Evolutionary conservation across 2,797 vertebrate genomes (phyloP), one percentile per base, ranked within the genome.

Genomic region (Aeoliscus strigatus): DNA sequence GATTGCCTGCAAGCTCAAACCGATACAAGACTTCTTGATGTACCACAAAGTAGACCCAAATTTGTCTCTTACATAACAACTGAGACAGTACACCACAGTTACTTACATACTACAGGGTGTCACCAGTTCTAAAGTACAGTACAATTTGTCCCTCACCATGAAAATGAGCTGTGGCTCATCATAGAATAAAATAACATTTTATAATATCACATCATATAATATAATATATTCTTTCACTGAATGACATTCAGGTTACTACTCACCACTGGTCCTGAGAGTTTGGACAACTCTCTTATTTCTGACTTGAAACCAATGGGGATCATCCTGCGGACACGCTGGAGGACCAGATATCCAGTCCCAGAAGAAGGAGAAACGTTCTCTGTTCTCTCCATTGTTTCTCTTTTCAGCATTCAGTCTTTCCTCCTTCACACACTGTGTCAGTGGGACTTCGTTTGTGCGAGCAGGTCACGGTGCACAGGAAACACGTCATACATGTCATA

Each of bases 201-300:
- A 21, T 1, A n/a, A n/a, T n/a, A n/a, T n/a, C n/a, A n/a, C n/a
- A n/a, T n/a, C n/a, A n/a, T n/a, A n/a, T n/a, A n/a, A n/a, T n/a
- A n/a, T n/a, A n/a, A n/a, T n/a, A n/a, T 9, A 7, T 15, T 10
- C 10, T 9, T 1, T 5, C 18, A 23, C 4, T 51, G 16, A 49
- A 1, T 14, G n/a, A 37, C 18, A 21, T 21, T 3, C 18, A 0
- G 14, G n/a, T n/a, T n/a, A n/a, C 1, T 21, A 70, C 87, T 83
- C 24, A 88, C 86, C 81, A 85, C 68, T 2, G 88, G 86, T n/a
- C 45, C 37, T 2, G 85, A 60, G 27, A 88, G 37, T 56, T 51
- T 42, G 4, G 5, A 39, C 18, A 87, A 2, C 21, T 75, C 47
- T 37, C 38, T 46, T 2, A 79, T 14, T 70, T 89, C 86, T 24